A percentile compares a stretch with the other conserved stretches of the same genome.
Conservation (phyloP, 2,888 invertebrate genomes). For the Lamellibrachia satsuma region DNA sequence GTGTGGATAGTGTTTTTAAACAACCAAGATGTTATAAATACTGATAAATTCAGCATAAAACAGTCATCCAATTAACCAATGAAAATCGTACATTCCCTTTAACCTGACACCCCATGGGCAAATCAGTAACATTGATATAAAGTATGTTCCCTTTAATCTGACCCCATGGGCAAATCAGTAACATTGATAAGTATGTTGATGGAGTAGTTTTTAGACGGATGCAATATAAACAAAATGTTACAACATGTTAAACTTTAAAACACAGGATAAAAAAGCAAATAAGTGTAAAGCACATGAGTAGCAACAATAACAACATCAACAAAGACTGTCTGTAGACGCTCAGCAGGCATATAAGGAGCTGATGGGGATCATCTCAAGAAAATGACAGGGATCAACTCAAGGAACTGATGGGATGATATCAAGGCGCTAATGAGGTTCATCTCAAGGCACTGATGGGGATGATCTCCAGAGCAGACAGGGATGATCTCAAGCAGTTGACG, state of each 20-base stretch:
- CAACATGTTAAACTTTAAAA: constrained; percentile 7
- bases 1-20: too few relatives aligned
- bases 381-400: too few relatives aligned
- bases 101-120: too few relatives aligned
- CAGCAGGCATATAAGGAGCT: not conserved
- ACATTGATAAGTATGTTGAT: not conserved
- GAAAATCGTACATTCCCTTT: too few relatives aligned
- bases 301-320: constrained; percentile 6
- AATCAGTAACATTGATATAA: too few relatives aligned
- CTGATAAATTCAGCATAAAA: too few relatives aligned
- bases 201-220: not conserved
- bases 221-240: constrained; percentile 21
- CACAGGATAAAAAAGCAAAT: not conserved
- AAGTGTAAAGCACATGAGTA: not conserved
- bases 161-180: not conserved
- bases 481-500: not conserved
- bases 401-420: too few relatives aligned
- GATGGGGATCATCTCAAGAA: not conserved
- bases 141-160: too few relatives aligned
- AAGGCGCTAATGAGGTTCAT: too few relatives aligned
- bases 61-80: too few relatives aligned
- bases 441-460: not conserved
- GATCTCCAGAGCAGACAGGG: not conserved
- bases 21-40: too few relatives aligned
- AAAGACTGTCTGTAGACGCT: not conserved